Percentiles rank a stretch among this genome's conserved stretches.
Evolutionary conservation across 2,888 invertebrate genomes (phyloP).

Genomic region (Nowickia ferox): DNA sequence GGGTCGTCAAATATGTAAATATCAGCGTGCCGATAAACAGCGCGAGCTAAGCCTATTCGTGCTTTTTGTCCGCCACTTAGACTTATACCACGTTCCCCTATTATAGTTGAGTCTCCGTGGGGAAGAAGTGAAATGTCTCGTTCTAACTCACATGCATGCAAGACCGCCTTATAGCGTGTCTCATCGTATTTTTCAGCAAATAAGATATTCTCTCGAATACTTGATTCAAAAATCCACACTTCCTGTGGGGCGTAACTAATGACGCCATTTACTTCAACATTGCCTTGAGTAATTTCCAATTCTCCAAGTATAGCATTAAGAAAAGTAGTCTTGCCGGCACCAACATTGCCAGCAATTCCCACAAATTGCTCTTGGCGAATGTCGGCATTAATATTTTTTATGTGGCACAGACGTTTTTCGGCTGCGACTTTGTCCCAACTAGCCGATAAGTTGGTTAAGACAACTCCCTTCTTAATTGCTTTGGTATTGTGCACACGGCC

Average conservation of each 20-base stretch:
- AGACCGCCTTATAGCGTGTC: conserved; percentile 83
- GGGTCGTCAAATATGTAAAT: conserved; percentile 92
- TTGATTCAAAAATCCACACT: conserved; percentile 91
- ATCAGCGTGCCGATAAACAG: conserved; percentile 89
- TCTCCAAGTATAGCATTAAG: conserved; percentile 90
- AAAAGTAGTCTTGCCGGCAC: conserved; percentile 89
- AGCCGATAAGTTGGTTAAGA: conserved; percentile 83
- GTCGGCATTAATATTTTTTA: conserved; percentile 83
- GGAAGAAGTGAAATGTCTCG: conserved; percentile 87
- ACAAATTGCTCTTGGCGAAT: conserved; percentile 77
- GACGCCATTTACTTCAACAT: conserved; percentile 85
- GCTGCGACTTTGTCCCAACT: conserved; percentile 84
- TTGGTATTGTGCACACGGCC: conserved; percentile 76
- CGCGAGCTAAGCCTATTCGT: conserved; percentile 89
- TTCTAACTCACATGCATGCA: conserved; percentile 86
- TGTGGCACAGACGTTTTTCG: conserved; percentile 75
- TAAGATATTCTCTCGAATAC: conserved; percentile 95
- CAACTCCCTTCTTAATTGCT: conserved; percentile 79
- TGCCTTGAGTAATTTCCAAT: conserved; percentile 86
- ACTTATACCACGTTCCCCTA: conserved; percentile 88
- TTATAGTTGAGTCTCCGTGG: conserved; percentile 84
- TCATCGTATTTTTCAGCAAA: conserved; percentile 90
- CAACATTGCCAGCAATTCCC: conserved; percentile 89
- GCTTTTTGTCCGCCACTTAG: conserved; percentile 91
- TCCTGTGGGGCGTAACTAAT: conserved; percentile 92